phyloP scores from a whole-genome alignment of 2,888 invertebrate species.

The Acanthopleura granulata region DNA sequence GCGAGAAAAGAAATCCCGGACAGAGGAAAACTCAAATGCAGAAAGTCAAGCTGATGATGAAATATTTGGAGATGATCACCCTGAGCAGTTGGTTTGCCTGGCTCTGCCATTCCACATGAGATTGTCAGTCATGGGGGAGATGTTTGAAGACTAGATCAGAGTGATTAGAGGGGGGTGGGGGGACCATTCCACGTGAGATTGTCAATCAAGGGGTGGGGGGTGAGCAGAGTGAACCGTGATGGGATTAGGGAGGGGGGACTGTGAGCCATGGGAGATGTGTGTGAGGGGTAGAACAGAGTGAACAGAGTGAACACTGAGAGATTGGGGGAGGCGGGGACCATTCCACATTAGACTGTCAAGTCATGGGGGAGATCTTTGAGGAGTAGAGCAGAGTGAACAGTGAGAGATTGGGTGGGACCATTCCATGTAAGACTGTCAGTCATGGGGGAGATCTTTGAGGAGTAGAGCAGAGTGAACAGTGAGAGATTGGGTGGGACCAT shows the following conservation, averaged over 20 bases:
- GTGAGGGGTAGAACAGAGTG: too few relatives aligned
- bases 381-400: conserved; percentile 17
- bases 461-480: neutral
- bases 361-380: conserved; percentile 82
- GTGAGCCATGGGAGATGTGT: conserved; percentile 85
- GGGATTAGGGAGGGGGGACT: too few relatives aligned
- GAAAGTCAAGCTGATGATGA: conserved; percentile 33
- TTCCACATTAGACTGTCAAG: conserved; percentile 83
- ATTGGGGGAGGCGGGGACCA: too few relatives aligned
- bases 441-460: conserved; percentile 80
- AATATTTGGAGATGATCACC: conserved; percentile 38
- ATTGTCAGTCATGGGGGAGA: conserved; percentile 84
- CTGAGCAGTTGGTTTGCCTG: conserved; percentile 80
- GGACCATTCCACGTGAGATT: too few relatives aligned
- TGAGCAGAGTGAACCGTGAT: too few relatives aligned
- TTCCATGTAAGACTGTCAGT: conserved; percentile 84
- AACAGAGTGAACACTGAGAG: too few relatives aligned
- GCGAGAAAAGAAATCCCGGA: neutral
- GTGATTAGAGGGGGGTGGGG: too few relatives aligned
- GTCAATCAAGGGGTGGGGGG: too few relatives aligned
- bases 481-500: conserved; percentile 71
- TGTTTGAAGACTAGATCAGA: conserved; percentile 69
- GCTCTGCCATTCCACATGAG: conserved; percentile 85
- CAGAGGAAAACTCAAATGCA: conserved; percentile 15
- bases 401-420: too few relatives aligned